Evolutionary conservation across 35 echinoderm and acorn worm genomes (phyloP), one percentile per base, ranked within the genome.

Genomic region (Eucidaris tribuloides): DNA sequence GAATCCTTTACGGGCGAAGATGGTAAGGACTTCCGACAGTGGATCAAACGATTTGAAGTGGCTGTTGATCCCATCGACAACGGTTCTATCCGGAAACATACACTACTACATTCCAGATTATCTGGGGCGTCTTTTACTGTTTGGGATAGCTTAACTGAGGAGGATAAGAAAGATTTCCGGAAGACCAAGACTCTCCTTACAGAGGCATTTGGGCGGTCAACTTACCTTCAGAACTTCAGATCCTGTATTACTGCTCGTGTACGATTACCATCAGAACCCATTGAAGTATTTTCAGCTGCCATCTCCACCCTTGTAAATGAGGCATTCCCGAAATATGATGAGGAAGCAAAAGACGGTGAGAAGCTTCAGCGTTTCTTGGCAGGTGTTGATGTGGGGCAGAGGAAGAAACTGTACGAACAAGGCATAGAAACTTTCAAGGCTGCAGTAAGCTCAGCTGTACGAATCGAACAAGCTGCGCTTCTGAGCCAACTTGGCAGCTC

Each of bases 311-410:
- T 83, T 28, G 58, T 83, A 19, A 39, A 44, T 13, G 80, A 83
- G 30, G 80, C 61, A 15, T 83, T 83, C 39, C 80, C 80, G 6
- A 83, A 45, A 25, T 65, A 83, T 60, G 58, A 63, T 35, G 22
- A 62, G 14, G 58, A 63, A 28, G 80, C 58, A 3, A 38, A 83
- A 35, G 58, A 83, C 9, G 56, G 79, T 11, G 80, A 83, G 46
- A 63, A 41, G 11, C 64, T 83, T 45, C 15, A 58, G 19, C 80
- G 58, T 60, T 83, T 83, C 80, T 63, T 65, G 31, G 80, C 58
- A 42, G 80, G 80, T 2, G 22, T 83, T 34, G 80, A 83, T 60
- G 24, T 46, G 25, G 58, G 28, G 34, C 40, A 63, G 3, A 37
- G 59, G 37, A 36, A 22, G 43, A 83, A 83, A 60, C 30, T 38